phyloP scores from a whole-genome alignment of 2,113 vertebrate species.

The Hippocampus zosterae region DNA sequence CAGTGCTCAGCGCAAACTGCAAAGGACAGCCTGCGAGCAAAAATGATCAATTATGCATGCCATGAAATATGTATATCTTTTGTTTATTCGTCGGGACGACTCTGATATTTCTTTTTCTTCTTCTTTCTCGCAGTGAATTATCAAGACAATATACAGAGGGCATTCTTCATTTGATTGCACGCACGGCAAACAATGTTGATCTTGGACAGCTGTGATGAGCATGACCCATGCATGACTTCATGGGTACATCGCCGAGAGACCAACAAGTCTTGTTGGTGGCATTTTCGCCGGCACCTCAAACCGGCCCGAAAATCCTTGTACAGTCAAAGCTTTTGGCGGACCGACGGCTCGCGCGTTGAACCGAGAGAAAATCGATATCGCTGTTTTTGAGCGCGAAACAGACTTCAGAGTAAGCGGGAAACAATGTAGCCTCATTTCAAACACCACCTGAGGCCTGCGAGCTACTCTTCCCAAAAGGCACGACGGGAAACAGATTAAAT shows the following conservation, averaged over 20 bases:
- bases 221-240: conserved; percentile 44
- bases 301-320: conserved; percentile 49
- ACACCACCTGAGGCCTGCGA: conserved; percentile 55
- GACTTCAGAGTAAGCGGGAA: conserved; percentile 56
- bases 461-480: conserved; percentile 62
- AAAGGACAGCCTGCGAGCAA: conserved; percentile 67
- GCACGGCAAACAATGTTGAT: conserved; percentile 8
- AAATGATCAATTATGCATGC: conserved; percentile 70
- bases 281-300: conserved; percentile 44
- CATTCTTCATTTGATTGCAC: conserved; percentile 11
- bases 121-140: conserved; percentile 44
- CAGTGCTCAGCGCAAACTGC: conserved; percentile 62
- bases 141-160: conserved; percentile 38
- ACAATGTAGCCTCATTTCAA: conserved; percentile 62
- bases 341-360: conserved; percentile 57
- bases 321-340: conserved; percentile 35
- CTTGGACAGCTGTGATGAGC: conserved; percentile 16
- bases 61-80: conserved; percentile 73
- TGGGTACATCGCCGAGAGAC: conserved; percentile 50
- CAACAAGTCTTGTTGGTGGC: conserved; percentile 29
- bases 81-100: conserved; percentile 65
- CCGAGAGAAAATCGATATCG: conserved; percentile 51
- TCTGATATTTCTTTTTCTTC: conserved; percentile 53
- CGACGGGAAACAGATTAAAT: conserved; percentile 67
- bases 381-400: conserved; percentile 61